These are phyloP conservation scores for Brachypteracias leptosomus DNA, from an alignment of 2,113 vertebrate genomes.

Conservation along the genomic window DNA sequence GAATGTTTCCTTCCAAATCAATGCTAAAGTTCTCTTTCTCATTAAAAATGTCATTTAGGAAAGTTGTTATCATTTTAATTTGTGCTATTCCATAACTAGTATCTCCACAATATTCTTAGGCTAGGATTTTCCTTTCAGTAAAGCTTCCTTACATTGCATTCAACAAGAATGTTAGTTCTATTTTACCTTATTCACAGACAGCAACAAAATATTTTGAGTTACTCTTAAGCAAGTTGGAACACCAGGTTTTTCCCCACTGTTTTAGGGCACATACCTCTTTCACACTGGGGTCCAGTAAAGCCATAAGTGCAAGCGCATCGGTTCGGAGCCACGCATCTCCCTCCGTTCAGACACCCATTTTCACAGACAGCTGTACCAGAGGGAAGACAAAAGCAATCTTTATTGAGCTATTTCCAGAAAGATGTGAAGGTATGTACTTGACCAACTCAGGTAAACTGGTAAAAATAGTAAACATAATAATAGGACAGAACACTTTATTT, in stretches of 20 bases:
- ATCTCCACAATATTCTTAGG: neutral
- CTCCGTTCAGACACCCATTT: conserved; percentile 93
- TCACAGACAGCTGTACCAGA: conserved; percentile 90
- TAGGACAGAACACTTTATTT: neutral
- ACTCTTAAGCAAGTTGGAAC: neutral
- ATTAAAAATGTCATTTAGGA: neutral
- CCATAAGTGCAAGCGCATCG: conserved; percentile 95
- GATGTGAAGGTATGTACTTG: neutral
- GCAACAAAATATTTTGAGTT: neutral
- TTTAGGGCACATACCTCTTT: conserved; percentile 88
- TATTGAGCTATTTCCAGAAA: neutral
- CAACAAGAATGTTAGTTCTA: neutral
- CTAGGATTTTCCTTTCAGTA: neutral
- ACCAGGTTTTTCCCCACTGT: neutral
- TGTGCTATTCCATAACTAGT: neutral
- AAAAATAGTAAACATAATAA: neutral
- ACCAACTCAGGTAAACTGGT: neutral
- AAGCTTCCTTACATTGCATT: neutral
- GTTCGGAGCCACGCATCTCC: conserved; percentile 94
- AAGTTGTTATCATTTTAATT: neutral
- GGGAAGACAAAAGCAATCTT: conserved; percentile 1
- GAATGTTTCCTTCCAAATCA: neutral
- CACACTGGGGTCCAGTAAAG: conserved; percentile 97
- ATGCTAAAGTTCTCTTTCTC: neutral
- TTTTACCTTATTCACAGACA: neutral